These are phyloP conservation scores for Lordiphosa collinella DNA, from an alignment of 1,140 invertebrate genomes.

Conservation along the genomic window DNA sequence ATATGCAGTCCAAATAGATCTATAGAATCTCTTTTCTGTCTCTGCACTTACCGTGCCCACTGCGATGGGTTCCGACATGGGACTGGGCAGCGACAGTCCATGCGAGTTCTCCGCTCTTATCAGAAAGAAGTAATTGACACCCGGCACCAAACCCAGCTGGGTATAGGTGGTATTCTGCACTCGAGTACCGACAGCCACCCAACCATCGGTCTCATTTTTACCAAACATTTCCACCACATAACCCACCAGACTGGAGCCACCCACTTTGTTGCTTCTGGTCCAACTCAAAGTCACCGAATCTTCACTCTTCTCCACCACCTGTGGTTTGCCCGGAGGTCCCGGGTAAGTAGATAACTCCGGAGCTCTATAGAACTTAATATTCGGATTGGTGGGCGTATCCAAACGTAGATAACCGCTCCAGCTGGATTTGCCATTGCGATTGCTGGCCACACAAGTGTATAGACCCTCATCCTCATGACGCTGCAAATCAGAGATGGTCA, in stretches of 20 bases:
- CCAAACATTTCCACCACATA: conserved; percentile 88
- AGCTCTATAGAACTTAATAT: conserved; percentile 89
- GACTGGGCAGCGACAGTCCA: conserved; percentile 86
- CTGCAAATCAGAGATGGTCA: conserved; percentile 88
- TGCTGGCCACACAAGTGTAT: conserved; percentile 91
- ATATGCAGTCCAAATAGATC: too few relatives aligned
- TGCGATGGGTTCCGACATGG: conserved; percentile 84
- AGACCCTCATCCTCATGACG: conserved; percentile 86
- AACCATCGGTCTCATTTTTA: conserved; percentile 81
- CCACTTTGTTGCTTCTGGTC: conserved; percentile 88
- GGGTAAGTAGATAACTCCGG: conserved; percentile 88
- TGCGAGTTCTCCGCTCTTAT: conserved; percentile 92
- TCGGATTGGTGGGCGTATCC: conserved; percentile 90
- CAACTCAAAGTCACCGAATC: conserved; percentile 89
- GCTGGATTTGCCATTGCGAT: conserved; percentile 90
- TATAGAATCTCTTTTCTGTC: too few relatives aligned
- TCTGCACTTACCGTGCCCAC: conserved; percentile 75
- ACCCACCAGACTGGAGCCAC: conserved; percentile 89
- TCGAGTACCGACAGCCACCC: conserved; percentile 83
- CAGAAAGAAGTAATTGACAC: conserved; percentile 91
- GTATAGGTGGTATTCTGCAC: conserved; percentile 84
- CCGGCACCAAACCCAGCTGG: conserved; percentile 85
- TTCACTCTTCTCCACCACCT: conserved; percentile 87
- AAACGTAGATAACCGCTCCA: conserved; percentile 91
- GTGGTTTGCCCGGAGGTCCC: conserved; percentile 88